phyloP scores from a whole-genome alignment of 2,888 invertebrate genomes.

The Orthosia gracilis region DNA sequence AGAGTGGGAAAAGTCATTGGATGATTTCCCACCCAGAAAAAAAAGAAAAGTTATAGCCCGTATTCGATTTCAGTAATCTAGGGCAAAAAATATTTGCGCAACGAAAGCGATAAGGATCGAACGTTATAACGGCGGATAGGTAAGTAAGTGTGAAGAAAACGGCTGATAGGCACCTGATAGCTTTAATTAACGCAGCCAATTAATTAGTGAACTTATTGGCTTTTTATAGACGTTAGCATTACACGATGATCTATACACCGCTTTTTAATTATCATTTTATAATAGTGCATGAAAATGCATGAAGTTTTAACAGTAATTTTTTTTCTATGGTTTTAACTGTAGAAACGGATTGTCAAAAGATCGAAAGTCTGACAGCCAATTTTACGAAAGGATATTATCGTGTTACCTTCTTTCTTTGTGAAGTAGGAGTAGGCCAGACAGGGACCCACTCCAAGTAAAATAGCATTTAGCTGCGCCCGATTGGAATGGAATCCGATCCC shows the following conservation, averaged over 20 bases:
- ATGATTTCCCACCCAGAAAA: too few relatives aligned
- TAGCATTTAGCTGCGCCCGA: too few relatives aligned
- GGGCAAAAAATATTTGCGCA: constrained; percentile 51
- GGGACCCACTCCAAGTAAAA: too few relatives aligned
- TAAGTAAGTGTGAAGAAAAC: constrained; percentile 92
- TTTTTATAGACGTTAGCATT: constrained; percentile 14
- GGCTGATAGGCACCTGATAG: constrained; percentile 86
- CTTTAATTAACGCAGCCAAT: constrained; percentile 72
- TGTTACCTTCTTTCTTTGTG: too few relatives aligned
- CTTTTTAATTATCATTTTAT: constrained; percentile 10
- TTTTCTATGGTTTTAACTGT: too few relatives aligned
- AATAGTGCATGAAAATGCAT: neutral
- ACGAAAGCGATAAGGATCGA: constrained; percentile 76
- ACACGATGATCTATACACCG: constrained; percentile 1
- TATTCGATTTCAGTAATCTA: constrained; percentile 40
- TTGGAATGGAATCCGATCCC: too few relatives aligned
- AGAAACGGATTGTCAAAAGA: neutral
- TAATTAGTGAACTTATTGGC: constrained; percentile 40
- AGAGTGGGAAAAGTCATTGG: too few relatives aligned
- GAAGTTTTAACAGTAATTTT: too few relatives aligned
- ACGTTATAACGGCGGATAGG: constrained; percentile 83
- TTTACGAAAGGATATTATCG: too few relatives aligned
- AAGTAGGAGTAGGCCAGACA: too few relatives aligned
- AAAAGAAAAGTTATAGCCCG: too few relatives aligned
- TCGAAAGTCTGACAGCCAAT: neutral